Base-by-base conservation (phyloP, 1,140 invertebrate species). In the Lutraria rhynchaena region DNA sequence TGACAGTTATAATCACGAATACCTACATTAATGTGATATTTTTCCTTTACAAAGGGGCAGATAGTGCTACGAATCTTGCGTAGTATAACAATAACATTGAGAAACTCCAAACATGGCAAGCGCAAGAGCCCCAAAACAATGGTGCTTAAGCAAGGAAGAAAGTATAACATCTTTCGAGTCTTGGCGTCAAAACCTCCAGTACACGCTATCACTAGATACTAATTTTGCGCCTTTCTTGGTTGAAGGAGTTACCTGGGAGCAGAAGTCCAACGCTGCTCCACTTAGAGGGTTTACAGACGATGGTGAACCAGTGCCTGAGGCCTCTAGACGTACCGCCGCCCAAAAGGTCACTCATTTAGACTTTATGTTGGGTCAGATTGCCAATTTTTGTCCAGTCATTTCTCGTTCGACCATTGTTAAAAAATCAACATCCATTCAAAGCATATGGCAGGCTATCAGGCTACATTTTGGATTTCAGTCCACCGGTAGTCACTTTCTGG, bases 351-450 rank as follows among this genome's bases (percentile, higher is more conserved):
- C 46, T 17, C 49, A 73, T 11, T 73, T 84, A n/a, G 55, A 85
- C 17, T 57, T 85, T 0, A 85, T 85, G 85, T 49, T 85, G 0
- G 80, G 83, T 13, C 85, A 84, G 31, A 83, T 83, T 19, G 83
- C 81, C 11, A 85, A 81, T 31, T 85, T 55, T 60, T 85, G 82
- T 57, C 84, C 76, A 3, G 24, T 85, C 7, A 85, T 85, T 65
- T 83, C 71, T 7, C n/a, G 84, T 19, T 71, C 69, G 15, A 58
- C 51, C 5, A 57, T 83, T 9, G 57, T 83, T 0, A 76, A 81
- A 33, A 81, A 83, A 15, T 83, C 82, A 13, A 83, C 65, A 31
- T 83, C 63, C 33, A 29, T 77, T 1, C 33, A 49, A n/a, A 33
- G 44, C 27, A 65, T 85, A 63, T 85, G 83, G 80, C 71, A 85